Conservation (phyloP, 2,888 invertebrate genomes). For the Drosophila imparisetae region DNA sequence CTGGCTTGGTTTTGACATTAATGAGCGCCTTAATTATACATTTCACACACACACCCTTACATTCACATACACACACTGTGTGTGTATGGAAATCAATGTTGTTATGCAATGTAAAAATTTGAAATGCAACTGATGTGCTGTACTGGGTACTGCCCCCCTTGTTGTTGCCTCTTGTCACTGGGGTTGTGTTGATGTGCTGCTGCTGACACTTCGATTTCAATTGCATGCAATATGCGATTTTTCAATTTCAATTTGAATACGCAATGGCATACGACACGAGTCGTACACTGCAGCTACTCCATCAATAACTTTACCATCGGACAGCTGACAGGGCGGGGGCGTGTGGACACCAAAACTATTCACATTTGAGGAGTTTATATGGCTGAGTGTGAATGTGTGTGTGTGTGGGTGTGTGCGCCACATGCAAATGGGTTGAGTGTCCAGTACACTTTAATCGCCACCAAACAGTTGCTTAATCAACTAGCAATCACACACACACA, state of each 20-base stretch:
- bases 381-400: slow-evolving; percentile 9
- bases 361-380: slow-evolving; percentile 3
- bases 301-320: slow-evolving; percentile 12
- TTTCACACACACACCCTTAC: slow-evolving; percentile 19
- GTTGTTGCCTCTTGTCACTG: slow-evolving; percentile 4
- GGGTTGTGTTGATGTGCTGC: slow-evolving; percentile 44
- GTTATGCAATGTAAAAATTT: slow-evolving; percentile 61
- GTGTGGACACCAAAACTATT: slow-evolving; percentile 7
- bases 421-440: slow-evolving; percentile 69
- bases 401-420: slow-evolving; percentile 45
- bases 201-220: slow-evolving; percentile 78
- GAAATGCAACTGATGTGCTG: neutral
- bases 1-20: slow-evolving; percentile 67
- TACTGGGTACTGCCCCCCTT: no score
- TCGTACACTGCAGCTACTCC: slow-evolving; percentile 15
- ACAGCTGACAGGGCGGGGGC: neutral
- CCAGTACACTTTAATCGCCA: slow-evolving; percentile 75
- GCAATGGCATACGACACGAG: slow-evolving; percentile 54
- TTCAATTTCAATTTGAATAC: slow-evolving; percentile 78
- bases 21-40: slow-evolving; percentile 77
- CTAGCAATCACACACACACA: slow-evolving; percentile 55
- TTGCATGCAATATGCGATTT: slow-evolving; percentile 77
- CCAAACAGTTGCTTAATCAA: slow-evolving; percentile 74
- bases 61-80: slow-evolving; percentile 15
- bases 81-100: slow-evolving; percentile 28